Conservation (phyloP, 2,888 invertebrate species). For the Oxycera nigricornis region DNA sequence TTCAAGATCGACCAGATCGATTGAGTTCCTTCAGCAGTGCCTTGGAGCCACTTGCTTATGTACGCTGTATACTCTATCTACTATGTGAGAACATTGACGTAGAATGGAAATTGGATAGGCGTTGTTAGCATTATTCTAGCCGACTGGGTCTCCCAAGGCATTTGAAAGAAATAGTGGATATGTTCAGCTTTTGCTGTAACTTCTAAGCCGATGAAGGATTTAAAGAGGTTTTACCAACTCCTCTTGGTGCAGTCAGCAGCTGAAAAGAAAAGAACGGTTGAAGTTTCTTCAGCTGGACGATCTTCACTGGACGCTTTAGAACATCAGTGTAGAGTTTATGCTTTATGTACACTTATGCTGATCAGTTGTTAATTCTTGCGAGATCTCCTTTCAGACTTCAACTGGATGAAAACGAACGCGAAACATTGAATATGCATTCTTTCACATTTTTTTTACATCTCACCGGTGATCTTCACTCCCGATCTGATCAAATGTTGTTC, state of each 20-base stretch:
- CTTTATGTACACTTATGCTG: conserved; percentile 46
- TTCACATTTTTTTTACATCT: conserved; percentile 24
- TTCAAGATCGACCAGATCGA: conserved; percentile 44
- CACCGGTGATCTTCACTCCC: conserved; percentile 44
- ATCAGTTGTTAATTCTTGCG: conserved; percentile 41
- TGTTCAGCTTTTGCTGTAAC: too few species aligned
- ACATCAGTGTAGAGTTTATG: conserved; percentile 35
- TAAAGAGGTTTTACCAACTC: too few species aligned
- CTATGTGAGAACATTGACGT: conserved; percentile 5
- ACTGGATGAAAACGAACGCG: conserved; percentile 29
- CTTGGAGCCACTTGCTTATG: conserved; percentile 8
- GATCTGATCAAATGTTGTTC: conserved; percentile 42
- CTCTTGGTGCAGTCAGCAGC: not conserved
- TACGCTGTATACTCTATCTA: not conserved
- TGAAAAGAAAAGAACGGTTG: not conserved
- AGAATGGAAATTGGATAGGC: not conserved
- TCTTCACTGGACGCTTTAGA: not conserved
- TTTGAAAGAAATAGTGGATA: too few species aligned
- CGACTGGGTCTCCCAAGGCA: too few species aligned
- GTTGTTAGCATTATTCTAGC: too few species aligned
- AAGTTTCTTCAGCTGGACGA: not conserved
- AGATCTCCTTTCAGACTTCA: not conserved
- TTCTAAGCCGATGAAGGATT: too few species aligned
- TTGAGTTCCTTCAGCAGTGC: conserved; percentile 35
- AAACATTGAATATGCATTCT: conserved; percentile 43